These are phyloP conservation scores for Callospermophilus lateralis DNA, from an alignment of 2,113 vertebrate species.

Conservation along the genomic window DNA sequence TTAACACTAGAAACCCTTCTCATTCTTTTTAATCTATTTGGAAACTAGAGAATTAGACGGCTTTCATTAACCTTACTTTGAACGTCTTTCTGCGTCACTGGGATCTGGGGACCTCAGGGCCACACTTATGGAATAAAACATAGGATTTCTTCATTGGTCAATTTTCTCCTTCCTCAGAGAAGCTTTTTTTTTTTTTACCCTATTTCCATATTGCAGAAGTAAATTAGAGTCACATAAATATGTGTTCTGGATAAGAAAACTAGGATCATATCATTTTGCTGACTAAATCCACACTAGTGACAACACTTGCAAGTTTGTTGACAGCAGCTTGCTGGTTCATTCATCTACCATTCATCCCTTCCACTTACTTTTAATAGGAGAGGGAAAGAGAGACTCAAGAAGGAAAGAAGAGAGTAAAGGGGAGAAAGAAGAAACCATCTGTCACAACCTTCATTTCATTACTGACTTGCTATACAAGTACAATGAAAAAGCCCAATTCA, in stretches of 20 bases:
- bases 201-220: neutral
- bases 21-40: neutral
- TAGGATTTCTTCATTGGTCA: neutral
- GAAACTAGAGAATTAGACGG: neutral
- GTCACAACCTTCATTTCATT: neutral
- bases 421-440: neutral
- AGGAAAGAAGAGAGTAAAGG: neutral
- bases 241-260: neutral
- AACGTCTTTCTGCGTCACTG: neutral
- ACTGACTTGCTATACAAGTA: neutral
- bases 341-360: neutral
- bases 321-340: neutral
- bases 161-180: constrained; percentile 5
- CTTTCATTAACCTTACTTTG: neutral
- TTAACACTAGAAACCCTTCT: neutral
- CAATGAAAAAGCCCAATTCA: neutral
- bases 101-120: neutral
- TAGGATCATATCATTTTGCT: neutral
- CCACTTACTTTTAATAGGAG: neutral
- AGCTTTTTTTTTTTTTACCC: neutral
- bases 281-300: neutral
- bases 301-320: neutral
- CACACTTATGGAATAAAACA: neutral
- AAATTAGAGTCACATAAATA: neutral
- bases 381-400: neutral